phyloP scores from a whole-genome alignment of 1,140 invertebrate genomes.

The Gonatopus flavifemur region DNA sequence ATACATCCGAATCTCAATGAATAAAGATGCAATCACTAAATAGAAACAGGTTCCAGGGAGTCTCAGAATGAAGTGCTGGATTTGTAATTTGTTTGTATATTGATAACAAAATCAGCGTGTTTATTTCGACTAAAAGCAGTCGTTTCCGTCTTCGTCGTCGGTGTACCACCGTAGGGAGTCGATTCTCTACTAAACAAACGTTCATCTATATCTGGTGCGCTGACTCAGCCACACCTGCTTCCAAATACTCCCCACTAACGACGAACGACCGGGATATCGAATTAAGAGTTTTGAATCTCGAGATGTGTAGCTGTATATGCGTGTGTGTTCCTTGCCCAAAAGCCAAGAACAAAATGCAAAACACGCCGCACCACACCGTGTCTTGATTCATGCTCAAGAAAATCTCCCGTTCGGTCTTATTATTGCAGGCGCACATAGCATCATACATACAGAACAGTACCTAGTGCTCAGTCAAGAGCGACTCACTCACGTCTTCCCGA shows the following conservation, averaged over 20 bases:
- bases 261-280: constrained; percentile 13
- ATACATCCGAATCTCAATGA: no score
- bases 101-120: no score
- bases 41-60: no score
- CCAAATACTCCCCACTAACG: constrained; percentile 33
- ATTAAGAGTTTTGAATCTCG: no score
- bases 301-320: constrained; percentile 2
- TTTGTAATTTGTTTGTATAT: no score
- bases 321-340: constrained; percentile 1
- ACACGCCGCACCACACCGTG: constrained; percentile 9
- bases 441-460: no score
- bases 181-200: constrained; percentile 48
- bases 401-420: constrained; percentile 18
- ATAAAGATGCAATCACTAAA: no score
- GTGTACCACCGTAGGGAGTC: constrained; percentile 50
- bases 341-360: constrained; percentile 56
- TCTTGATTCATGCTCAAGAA: constrained; percentile 38
- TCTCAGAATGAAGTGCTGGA: no score
- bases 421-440: no score
- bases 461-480: constrained; percentile 27
- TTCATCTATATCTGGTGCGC: constrained; percentile 46
- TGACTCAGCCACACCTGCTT: constrained; percentile 52
- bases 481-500: no score
- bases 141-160: constrained; percentile 1
- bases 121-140: neutral